Evolutionary conservation across 2,797 vertebrate species (phyloP), one percentile per base, ranked within the genome.

Genomic region (Phrynocephalus guinanensis): DNA sequence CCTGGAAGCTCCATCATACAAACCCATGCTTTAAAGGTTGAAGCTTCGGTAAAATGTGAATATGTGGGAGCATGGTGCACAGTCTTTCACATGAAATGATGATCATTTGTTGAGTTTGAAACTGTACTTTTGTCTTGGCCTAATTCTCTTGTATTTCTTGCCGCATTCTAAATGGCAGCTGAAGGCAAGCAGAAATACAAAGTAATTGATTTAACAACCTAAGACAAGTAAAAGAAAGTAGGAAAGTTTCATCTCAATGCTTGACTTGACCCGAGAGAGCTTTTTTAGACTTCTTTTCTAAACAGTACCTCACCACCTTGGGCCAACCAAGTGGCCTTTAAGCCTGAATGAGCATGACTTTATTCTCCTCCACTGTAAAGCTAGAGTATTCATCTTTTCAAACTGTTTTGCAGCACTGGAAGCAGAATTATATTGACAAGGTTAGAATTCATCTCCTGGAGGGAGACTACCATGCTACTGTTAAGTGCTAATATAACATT

Each of bases 401-500:
- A 97, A 97, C 96, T 96, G 96, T 97, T 97, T 95, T 96, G 95
- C 95, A 95, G 95, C 96, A 95, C 95, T 97, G 94, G 95, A 95
- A 95, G 95, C 95, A 96, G 97, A 98, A 98, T 98, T 97, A 96
- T 97, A 98, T 98, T 98, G 98, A 98, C 98, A 99, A 97, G 97
- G 93, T 96, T 96, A 96, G 95, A 97, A 97, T 97, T 97, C 95
- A 95, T 95, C 96, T 98, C 97, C 97, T 97, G 94, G 90, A 97
- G 97, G 83, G 96, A 97, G 97, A 97, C 97, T 96, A 96, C 96
- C 93, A 94, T 96, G 95, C 95, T 94, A 92, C 94, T 93, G 96
- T 96, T 97, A 98, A 98, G 98, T 98, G 97, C 98, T 98, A 98
- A 98, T 98, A 97, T 98, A 97, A 97, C 98, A 97, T 98, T 98